Evolutionary conservation across 2,797 vertebrate genomes (phyloP).

Genomic region (Phoeniculus purpureus): DNA sequence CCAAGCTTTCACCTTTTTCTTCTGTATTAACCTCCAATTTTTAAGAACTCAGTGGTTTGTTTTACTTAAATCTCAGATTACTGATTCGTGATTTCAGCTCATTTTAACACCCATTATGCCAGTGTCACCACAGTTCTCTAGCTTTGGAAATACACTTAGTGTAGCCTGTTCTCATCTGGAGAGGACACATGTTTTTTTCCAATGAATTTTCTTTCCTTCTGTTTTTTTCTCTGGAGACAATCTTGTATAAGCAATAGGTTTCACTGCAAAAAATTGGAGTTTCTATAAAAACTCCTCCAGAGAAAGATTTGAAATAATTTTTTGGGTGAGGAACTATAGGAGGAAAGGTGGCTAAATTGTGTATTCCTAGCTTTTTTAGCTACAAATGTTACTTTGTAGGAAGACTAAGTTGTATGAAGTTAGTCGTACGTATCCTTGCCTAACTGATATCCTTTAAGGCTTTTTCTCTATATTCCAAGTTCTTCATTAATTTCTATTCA

Average conservation of each 20-base stretch:
- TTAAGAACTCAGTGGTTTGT: not conserved
- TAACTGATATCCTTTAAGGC: not conserved
- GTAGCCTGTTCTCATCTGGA: not conserved
- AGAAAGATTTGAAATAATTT: not conserved
- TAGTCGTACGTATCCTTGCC: not conserved
- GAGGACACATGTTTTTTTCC: not conserved
- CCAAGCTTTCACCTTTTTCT: not conserved
- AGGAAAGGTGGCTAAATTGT: not conserved
- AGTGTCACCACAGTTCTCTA: not conserved
- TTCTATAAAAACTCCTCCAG: not conserved
- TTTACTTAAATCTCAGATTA: not conserved
- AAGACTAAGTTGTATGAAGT: not conserved
- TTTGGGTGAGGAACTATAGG: not conserved
- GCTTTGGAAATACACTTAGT: not conserved
- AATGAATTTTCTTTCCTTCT: not conserved
- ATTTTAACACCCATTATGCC: not conserved
- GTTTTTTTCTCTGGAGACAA: not conserved
- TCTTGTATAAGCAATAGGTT: not conserved
- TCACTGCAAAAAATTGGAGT: not conserved
- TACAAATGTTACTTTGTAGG: not conserved
- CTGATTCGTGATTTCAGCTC: not conserved
- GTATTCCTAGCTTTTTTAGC: not conserved
- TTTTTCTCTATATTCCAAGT: not conserved
- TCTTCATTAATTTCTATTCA: not conserved
- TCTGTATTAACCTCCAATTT: not conserved